Evolutionary conservation across 2,888 invertebrate genomes (phyloP).

Genomic region (Drosophila recens): DNA sequence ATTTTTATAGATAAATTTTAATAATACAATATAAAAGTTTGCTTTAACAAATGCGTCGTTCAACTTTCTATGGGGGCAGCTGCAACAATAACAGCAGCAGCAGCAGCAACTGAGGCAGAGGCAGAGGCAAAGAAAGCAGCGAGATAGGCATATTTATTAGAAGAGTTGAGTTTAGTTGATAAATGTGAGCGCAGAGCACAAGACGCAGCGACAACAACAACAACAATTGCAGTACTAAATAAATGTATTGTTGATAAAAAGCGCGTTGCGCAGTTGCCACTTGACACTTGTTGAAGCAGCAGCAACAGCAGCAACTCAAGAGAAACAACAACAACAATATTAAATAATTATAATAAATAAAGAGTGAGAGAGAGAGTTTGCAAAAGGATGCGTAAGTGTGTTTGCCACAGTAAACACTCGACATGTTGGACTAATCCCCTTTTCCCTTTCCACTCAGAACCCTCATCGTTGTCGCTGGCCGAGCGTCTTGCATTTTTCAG

Average conservation of each 20-base stretch:
- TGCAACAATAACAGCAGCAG: constrained; percentile 3
- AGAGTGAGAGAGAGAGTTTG: constrained; percentile 13
- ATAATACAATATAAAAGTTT: constrained; percentile 54
- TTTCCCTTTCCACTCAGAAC: constrained; percentile 69
- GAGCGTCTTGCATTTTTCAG: constrained; percentile 84
- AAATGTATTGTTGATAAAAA: constrained; percentile 18
- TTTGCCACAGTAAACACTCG: constrained; percentile 4
- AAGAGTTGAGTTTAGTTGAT: constrained; percentile 43
- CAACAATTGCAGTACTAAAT: constrained; percentile 14
- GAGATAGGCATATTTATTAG: constrained; percentile 16
- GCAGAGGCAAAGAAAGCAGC: constrained; percentile 21
- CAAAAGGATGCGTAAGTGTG: constrained; percentile 76
- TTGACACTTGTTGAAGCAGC: constrained; percentile 13
- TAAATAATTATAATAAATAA: constrained; percentile 2
- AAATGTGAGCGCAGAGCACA: constrained; percentile 30
- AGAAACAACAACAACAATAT: constrained; percentile 8
- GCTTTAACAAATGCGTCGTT: constrained; percentile 37
- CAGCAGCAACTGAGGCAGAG: neutral
- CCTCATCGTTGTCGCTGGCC: constrained; percentile 83
- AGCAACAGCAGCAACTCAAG: constrained; percentile 2
- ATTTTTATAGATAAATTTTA: constrained; percentile 28
- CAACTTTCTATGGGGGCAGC: constrained; percentile 44
- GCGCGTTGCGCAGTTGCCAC: constrained; percentile 17
- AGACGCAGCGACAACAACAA: constrained; percentile 40
- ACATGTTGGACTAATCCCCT: constrained; percentile 1